A percentile compares a stretch with the other conserved stretches of the same genome.
Conservation (phyloP, 2,888 invertebrate genomes). For the Acleris emargana region DNA sequence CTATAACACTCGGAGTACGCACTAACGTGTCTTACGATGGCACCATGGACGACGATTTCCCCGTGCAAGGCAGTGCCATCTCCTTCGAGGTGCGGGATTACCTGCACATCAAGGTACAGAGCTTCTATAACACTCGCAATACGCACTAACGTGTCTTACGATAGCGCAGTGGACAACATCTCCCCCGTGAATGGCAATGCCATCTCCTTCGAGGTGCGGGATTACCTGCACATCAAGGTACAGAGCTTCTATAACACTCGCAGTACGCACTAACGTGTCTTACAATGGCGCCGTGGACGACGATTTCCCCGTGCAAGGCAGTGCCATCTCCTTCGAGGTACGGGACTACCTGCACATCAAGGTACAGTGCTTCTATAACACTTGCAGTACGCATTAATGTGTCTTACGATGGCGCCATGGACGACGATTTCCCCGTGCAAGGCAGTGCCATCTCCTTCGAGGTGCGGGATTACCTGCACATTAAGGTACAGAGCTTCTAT, state of each 20-base stretch:
- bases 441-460: slow-evolving; percentile 99
- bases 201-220: slow-evolving; percentile 98
- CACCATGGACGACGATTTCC: slow-evolving; percentile 98
- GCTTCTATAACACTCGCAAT: slow-evolving; percentile 87
- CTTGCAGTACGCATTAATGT: too few relatives aligned
- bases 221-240: slow-evolving; percentile 99
- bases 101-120: slow-evolving; percentile 97
- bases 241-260: background rate
- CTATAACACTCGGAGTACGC: too few relatives aligned
- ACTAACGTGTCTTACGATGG: slow-evolving; percentile 92
- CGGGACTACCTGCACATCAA: slow-evolving; percentile 99
- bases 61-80: slow-evolving; percentile 99
- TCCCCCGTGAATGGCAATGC: slow-evolving; percentile 99
- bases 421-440: slow-evolving; percentile 99
- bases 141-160: slow-evolving; percentile 99
- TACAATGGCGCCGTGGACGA: slow-evolving; percentile 99
- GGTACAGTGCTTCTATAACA: slow-evolving; percentile 76
- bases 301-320: slow-evolving; percentile 99
- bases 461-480: slow-evolving; percentile 98
- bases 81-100: slow-evolving; percentile 99
- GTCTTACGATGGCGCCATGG: slow-evolving; percentile 97
- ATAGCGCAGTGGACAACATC: slow-evolving; percentile 98
- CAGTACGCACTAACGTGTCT: slow-evolving; percentile 65
- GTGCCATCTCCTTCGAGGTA: slow-evolving; percentile 98
- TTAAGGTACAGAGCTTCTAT: slow-evolving; percentile 87